phyloP scores from a whole-genome alignment of 1,140 invertebrate species.

The Nasonia giraulti region DNA sequence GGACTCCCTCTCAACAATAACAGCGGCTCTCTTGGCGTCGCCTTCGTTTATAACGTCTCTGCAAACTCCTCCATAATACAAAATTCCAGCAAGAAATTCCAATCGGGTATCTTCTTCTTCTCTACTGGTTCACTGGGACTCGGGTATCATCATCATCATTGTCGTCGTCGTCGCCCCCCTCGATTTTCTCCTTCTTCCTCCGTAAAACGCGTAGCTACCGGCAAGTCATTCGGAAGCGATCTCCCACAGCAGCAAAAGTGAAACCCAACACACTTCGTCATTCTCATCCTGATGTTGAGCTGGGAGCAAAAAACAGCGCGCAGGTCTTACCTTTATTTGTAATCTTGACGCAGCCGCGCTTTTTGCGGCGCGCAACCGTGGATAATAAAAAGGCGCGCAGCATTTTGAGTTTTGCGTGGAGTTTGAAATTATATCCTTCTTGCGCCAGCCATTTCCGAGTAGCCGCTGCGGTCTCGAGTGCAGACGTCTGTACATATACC shows the following conservation, averaged over 20 bases:
- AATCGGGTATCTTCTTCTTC: background rate
- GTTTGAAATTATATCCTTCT: conserved; percentile 31
- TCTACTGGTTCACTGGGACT: conserved; percentile 12
- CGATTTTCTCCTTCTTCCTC: background rate
- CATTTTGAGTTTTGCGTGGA: background rate
- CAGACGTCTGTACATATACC: background rate
- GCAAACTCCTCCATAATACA: conserved; percentile 2
- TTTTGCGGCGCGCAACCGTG: background rate
- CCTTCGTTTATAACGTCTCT: background rate
- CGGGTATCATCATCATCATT: background rate
- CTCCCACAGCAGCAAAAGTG: background rate
- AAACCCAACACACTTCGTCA: background rate
- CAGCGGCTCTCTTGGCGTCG: background rate
- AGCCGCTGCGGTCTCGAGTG: background rate
- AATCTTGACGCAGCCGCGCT: background rate
- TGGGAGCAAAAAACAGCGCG: background rate
- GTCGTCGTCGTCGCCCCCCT: background rate
- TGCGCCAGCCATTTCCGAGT: background rate
- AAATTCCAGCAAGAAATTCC: conserved; percentile 3
- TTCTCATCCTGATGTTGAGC: background rate
- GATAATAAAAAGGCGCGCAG: conserved; percentile 28
- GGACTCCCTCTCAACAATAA: background rate
- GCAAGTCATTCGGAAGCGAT: background rate
- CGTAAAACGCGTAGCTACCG: background rate
- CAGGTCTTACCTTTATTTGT: background rate